A percentile compares a stretch with the other conserved stretches of the same genome.
phyloP scores from a whole-genome alignment of 2,797 vertebrate species.

The Peromyscus eremicus region DNA sequence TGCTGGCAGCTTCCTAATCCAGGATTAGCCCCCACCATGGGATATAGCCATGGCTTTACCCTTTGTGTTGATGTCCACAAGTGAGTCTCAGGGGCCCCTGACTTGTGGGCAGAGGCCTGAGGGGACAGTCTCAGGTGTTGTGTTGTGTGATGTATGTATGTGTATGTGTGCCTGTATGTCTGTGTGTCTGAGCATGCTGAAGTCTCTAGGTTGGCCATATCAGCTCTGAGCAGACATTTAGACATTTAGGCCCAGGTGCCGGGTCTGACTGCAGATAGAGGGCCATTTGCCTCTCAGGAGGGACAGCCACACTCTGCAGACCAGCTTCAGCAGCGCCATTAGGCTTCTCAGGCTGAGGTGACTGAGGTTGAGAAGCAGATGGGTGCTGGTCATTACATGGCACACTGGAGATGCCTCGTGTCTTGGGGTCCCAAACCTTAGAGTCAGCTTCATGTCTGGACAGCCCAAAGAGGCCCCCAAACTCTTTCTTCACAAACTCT shows the following conservation, averaged over 20 bases:
- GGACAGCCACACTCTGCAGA: neutral
- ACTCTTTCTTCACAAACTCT: neutral
- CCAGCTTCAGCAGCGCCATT: neutral
- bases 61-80: neutral
- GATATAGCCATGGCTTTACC: neutral
- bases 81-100: neutral
- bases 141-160: neutral
- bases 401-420: neutral
- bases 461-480: neutral
- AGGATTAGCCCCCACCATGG: neutral
- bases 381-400: too few relatives aligned
- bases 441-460: neutral
- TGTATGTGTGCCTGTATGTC: too few relatives aligned
- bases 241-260: neutral
- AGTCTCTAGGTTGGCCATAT: neutral
- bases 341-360: neutral
- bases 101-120: neutral
- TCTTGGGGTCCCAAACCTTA: neutral
- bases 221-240: neutral
- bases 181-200: neutral
- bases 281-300: neutral
- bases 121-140: neutral
- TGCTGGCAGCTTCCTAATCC: constrained; percentile 2
- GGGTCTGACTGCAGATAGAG: neutral
- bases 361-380: neutral